phyloP scores from a whole-genome alignment of 2,113 vertebrate genomes.

The Sigmodon hispidus region DNA sequence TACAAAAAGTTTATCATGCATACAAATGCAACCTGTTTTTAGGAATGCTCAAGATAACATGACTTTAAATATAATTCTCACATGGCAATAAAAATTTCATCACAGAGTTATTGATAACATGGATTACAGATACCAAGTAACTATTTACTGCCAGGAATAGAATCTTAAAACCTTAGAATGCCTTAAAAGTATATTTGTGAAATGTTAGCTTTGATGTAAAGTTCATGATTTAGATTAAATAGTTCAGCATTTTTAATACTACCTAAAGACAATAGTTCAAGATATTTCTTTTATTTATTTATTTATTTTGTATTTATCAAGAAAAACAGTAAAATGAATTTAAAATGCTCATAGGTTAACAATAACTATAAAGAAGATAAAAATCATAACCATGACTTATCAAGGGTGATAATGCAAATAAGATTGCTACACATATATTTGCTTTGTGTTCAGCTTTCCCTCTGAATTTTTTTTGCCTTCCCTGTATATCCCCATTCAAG shows the following conservation, averaged over 20 bases:
- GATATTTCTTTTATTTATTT: background rate
- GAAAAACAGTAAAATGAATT: too few species aligned
- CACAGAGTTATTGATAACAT: conserved; percentile 33
- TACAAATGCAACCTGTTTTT: conserved; percentile 46
- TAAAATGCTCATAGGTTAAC: too few species aligned
- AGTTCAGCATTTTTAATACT: conserved; percentile 41
- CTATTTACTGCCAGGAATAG: conserved; percentile 15
- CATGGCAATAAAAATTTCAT: conserved; percentile 19
- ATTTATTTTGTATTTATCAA: too few species aligned
- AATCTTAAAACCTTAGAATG: conserved; percentile 11
- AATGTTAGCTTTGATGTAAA: conserved; percentile 52
- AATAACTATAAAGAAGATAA: too few species aligned
- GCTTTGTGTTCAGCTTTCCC: too few species aligned
- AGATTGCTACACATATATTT: too few species aligned
- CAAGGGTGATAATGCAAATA: too few species aligned
- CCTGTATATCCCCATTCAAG: too few species aligned
- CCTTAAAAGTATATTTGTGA: conserved; percentile 65
- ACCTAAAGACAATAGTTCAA: conserved; percentile 41
- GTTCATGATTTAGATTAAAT: conserved; percentile 59
- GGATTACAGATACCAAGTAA: background rate
- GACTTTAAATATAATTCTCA: conserved; percentile 62
- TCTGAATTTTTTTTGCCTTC: too few species aligned
- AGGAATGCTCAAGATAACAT: conserved; percentile 53
- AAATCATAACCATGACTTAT: too few species aligned
- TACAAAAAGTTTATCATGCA: conserved; percentile 34